Evolutionary conservation across 2,797 vertebrate genomes (phyloP), one percentile per base, ranked within the genome.

Genomic region (Lepus oiostolus): DNA sequence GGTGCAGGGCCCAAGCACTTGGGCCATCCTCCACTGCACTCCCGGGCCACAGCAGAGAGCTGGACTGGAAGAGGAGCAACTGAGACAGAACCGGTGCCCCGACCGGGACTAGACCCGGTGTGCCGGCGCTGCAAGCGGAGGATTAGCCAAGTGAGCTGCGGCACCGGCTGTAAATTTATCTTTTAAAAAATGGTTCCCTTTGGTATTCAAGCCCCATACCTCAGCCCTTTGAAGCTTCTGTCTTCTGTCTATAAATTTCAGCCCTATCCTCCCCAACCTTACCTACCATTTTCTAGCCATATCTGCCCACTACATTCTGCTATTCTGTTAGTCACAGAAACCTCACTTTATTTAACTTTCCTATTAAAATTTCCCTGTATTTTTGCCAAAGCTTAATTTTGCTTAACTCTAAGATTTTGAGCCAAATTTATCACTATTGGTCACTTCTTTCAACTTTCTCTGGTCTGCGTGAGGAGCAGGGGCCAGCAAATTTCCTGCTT

Each of bases 401-500:
- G 92, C 90, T 70, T 86, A 85, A 17, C 68, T 80, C 47, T 91
- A 79, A 74, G 30, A 81, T 82, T 11, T 63, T 14, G 38, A 95
- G 91, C 93, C 93, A 96, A 85, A 74, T 88, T 82, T 1, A 0
- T 91, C 93, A 91, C 89, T 63, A 4, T 12, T 67, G 60, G 86
- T 93, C 77, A 91, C n/a, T 94, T 90, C 92, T 93, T 92, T n/a
- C 26, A 82, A 47, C 60, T 77, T 94, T 93, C 26, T 94, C 58
- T 94, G 84, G 65, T 74, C 84, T 35, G 85, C 65, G 30, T 60
- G 65, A 85, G 80, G 76, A 63, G 32, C 71, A 94, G 67, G 65
- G 38, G 71, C 92, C 85, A 71, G 71, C 81, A 89, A 47, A 80
- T 91, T 94, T 95, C 84, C 93, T 96, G 89, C 71, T 95, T 93